Conservation (phyloP, 2,113 vertebrate species). For the Chloebia gouldiae region DNA sequence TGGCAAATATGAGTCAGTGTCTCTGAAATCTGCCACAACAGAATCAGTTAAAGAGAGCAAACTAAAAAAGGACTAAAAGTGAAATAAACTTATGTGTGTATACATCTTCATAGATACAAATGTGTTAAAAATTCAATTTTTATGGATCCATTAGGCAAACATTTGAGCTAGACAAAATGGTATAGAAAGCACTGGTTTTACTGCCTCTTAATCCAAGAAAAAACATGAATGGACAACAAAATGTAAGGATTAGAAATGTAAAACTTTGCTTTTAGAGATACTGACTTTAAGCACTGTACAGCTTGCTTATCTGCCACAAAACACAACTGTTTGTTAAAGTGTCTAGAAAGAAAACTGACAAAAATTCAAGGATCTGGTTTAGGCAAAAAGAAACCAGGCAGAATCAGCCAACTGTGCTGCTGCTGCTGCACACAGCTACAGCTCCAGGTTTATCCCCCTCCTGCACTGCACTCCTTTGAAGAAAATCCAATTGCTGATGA, state of each 20-base stretch:
- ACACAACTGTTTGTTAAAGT: not conserved
- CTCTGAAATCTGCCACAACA: not conserved
- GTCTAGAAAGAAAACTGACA: not conserved
- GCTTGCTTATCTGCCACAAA: not conserved
- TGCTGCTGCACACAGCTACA: rapidly evolving
- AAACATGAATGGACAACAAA: not conserved
- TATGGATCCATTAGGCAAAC: not conserved
- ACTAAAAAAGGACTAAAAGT: not conserved
- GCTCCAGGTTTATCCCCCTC: not conserved
- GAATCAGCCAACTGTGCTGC: not conserved
- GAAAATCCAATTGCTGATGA: not conserved
- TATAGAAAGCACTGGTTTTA: not conserved
- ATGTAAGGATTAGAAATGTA: not conserved
- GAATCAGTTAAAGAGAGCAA: not conserved
- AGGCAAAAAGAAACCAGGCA: not conserved
- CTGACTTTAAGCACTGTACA: not conserved
- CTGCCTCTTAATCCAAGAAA: not conserved
- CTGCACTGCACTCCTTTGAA: not conserved
- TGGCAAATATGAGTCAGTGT: not conserved
- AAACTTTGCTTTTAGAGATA: not conserved
- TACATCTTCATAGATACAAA: not conserved
- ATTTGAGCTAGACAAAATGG: not conserved
- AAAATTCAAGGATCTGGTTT: not conserved
- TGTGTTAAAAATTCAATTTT: not conserved
- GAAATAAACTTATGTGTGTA: not conserved